A percentile compares a stretch with the other conserved stretches of the same genome.
These are phyloP conservation scores for Pangasius sanitwongsei DNA, from an alignment of 2,797 vertebrate species.

Conservation along the genomic window DNA sequence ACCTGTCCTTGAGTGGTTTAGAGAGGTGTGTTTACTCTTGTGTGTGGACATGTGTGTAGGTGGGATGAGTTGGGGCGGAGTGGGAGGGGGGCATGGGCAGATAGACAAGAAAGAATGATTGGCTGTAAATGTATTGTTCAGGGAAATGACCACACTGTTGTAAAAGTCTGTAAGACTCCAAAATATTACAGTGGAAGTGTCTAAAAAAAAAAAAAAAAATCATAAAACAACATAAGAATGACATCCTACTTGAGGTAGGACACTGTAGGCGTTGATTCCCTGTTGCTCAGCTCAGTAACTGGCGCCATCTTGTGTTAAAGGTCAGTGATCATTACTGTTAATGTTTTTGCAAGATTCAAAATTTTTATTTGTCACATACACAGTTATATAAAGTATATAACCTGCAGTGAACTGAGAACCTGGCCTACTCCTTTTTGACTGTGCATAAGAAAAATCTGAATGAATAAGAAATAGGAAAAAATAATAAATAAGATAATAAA, in stretches of 20 bases:
- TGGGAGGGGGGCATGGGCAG: background rate
- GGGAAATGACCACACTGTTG: background rate
- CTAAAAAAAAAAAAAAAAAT: background rate
- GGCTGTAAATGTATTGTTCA: background rate
- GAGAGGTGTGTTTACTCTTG: constrained; percentile 47
- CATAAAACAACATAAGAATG: background rate
- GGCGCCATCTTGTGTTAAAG: constrained; percentile 43
- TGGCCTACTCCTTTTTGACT: too few relatives aligned
- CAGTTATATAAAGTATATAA: too few relatives aligned
- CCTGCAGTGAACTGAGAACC: too few relatives aligned
- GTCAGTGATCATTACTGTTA: background rate
- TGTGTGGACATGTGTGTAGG: constrained; percentile 47
- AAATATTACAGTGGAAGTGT: background rate
- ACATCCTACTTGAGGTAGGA: too few relatives aligned
- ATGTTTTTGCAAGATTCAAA: too few relatives aligned
- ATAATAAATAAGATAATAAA: too few relatives aligned
- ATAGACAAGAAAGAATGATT: constrained; percentile 6
- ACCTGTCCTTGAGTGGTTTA: constrained; percentile 41
- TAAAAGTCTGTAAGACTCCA: background rate
- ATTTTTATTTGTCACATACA: too few relatives aligned
- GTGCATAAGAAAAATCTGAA: too few relatives aligned
- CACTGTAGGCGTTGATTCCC: too few relatives aligned
- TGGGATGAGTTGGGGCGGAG: background rate
- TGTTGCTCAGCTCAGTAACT: background rate
- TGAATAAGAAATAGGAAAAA: too few relatives aligned